These are phyloP conservation scores for Neria commutata DNA, from an alignment of 2,888 invertebrate species.

Conservation along the genomic window DNA sequence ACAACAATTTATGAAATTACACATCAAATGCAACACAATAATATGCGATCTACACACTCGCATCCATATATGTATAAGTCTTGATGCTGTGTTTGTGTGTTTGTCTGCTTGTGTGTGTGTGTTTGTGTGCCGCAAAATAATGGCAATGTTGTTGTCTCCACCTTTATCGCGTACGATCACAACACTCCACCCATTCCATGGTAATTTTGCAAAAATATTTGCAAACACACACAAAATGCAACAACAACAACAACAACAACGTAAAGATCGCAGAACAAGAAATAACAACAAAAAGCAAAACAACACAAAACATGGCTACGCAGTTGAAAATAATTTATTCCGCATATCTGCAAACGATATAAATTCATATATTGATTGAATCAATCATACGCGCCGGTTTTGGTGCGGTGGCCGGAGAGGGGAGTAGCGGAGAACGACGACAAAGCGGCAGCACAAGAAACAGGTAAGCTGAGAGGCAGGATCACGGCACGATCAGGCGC, in stretches of 20 bases:
- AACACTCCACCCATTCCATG: slow-evolving; percentile 22
- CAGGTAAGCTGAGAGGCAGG: not conserved
- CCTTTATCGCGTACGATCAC: slow-evolving; percentile 20
- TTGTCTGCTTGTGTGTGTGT: too few relatives aligned
- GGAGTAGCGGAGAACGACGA: not conserved
- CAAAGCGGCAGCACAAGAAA: not conserved
- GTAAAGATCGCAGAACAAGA: not conserved
- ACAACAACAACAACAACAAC: not conserved
- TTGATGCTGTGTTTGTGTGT: too few relatives aligned
- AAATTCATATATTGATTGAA: slow-evolving; percentile 53
- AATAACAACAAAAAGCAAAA: slow-evolving; percentile 11
- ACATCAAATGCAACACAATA: slow-evolving; percentile 10
- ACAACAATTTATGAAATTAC: slow-evolving; percentile 21
- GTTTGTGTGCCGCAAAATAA: not conserved
- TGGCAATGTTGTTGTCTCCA: slow-evolving; percentile 23
- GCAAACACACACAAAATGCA: slow-evolving; percentile 3
- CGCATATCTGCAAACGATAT: slow-evolving; percentile 31
- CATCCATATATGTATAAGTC: not conserved
- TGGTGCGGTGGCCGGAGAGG: too few relatives aligned
- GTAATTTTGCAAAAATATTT: slow-evolving; percentile 6
- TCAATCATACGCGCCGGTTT: slow-evolving; percentile 55
- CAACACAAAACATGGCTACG: slow-evolving; percentile 15
- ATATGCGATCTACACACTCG: not conserved
- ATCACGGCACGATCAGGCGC: not conserved
- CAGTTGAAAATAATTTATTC: slow-evolving; percentile 28